Evolutionary conservation across 2,797 vertebrate species (phyloP).

Genomic region (Syndactyla subalaris): DNA sequence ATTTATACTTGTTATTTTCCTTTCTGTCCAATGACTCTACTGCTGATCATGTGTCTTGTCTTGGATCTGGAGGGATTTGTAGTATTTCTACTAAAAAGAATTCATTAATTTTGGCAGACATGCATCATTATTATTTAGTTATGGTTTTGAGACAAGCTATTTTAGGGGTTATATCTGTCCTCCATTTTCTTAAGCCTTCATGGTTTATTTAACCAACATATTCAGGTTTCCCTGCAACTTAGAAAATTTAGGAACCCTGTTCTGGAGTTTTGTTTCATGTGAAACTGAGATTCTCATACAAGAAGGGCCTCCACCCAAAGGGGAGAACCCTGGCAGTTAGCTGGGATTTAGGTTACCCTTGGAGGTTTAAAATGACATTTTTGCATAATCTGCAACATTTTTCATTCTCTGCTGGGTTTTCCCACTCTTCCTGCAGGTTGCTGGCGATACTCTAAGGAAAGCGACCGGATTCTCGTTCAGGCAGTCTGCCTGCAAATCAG

Average conservation of each 20-base stretch:
- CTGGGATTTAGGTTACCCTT: background rate
- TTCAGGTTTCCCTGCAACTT: background rate
- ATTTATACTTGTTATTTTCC: background rate
- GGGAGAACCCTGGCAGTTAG: background rate
- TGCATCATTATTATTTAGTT: background rate
- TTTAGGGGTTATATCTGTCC: background rate
- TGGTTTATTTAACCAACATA: background rate
- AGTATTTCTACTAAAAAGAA: background rate
- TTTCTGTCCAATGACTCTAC: background rate
- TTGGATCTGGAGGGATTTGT: background rate
- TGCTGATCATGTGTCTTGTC: background rate
- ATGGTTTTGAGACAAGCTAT: background rate
- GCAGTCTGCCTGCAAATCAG: conserved; percentile 93
- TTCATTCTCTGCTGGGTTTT: background rate
- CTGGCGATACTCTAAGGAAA: conserved; percentile 86
- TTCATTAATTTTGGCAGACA: background rate
- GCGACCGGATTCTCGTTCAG: conserved; percentile 87
- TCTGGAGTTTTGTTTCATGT: background rate
- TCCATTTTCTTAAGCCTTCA: background rate
- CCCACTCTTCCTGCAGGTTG: conserved; percentile 77
- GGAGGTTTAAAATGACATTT: background rate
- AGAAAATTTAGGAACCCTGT: background rate
- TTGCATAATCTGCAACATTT: too few species aligned
- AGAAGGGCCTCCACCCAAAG: background rate
- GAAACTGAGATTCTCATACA: background rate